Evolutionary conservation across 2,113 vertebrate genomes (phyloP).

Genomic region (Microtus pennsylvanicus): DNA sequence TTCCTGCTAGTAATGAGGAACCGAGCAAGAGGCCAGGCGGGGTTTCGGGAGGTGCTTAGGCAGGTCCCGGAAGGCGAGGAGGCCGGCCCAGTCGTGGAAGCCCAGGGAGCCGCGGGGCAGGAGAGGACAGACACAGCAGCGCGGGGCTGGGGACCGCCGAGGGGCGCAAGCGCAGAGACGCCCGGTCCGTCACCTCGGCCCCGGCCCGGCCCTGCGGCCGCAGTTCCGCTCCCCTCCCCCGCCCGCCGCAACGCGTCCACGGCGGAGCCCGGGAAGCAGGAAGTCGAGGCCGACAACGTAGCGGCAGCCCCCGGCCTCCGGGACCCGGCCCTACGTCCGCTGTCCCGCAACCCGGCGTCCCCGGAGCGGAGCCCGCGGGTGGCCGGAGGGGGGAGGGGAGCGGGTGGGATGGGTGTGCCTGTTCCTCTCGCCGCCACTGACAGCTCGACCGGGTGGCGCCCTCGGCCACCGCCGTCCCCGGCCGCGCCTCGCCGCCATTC

Average conservation of each 20-base stretch:
- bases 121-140: not conserved
- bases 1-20: constrained; percentile 36
- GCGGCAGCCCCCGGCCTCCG: not conserved
- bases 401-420: constrained; percentile 75
- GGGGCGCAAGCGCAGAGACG: not conserved
- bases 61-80: constrained; percentile 43
- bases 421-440: constrained; percentile 69
- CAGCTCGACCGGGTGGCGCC: constrained; percentile 56
- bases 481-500: not conserved
- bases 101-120: not conserved
- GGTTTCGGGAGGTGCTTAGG: constrained; percentile 35
- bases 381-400: not conserved
- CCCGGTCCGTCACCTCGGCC: constrained; percentile 1
- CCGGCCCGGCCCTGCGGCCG: constrained; percentile 9
- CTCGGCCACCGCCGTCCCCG: not conserved
- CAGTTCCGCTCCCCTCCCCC: constrained; percentile 75
- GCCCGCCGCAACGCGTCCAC: constrained; percentile 74
- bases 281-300: constrained; percentile 39
- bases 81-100: not conserved
- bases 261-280: constrained; percentile 74
- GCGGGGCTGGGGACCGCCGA: not conserved
- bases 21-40: not conserved
- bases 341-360: not conserved
- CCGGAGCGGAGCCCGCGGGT: too few relatives aligned
- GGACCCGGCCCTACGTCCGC: not conserved